Evolutionary conservation across 2,797 vertebrate species (phyloP).

Genomic region (Calcarius lapponicus): DNA sequence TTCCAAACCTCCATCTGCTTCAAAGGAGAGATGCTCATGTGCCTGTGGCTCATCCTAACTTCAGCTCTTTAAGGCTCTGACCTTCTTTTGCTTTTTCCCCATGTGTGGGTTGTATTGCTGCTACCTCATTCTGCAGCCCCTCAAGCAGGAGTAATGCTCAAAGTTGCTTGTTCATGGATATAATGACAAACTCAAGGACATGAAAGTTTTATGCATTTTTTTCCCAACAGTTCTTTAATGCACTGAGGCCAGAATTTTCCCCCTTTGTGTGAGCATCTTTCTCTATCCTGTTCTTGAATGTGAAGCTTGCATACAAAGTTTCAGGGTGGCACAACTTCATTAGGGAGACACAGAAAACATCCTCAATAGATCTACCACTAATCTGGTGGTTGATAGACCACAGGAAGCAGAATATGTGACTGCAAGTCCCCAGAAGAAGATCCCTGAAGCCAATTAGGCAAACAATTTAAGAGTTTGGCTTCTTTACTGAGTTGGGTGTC

Average conservation of each 20-base stretch:
- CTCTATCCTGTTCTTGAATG: background rate
- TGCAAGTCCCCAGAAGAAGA: background rate
- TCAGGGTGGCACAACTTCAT: background rate
- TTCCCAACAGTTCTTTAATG: background rate
- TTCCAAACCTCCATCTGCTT: background rate
- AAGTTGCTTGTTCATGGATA: constrained; percentile 1
- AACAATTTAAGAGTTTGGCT: background rate
- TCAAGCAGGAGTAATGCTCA: background rate
- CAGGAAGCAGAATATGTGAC: background rate
- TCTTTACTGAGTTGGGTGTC: background rate
- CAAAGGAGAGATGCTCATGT: background rate
- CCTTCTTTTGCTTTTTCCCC: background rate
- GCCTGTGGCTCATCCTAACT: background rate
- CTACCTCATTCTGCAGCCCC: background rate
- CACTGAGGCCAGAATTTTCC: rapidly evolving
- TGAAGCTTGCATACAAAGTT: background rate
- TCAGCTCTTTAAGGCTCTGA: background rate
- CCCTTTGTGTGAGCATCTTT: background rate
- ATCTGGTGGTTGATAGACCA: background rate
- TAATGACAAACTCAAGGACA: background rate
- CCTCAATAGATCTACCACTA: background rate
- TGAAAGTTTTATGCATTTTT: background rate
- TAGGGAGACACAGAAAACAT: background rate
- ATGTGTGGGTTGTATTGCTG: background rate
- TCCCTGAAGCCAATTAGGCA: background rate